Evolutionary conservation across 2,888 invertebrate species (phyloP).

Genomic region (Fabriciana adippe): DNA sequence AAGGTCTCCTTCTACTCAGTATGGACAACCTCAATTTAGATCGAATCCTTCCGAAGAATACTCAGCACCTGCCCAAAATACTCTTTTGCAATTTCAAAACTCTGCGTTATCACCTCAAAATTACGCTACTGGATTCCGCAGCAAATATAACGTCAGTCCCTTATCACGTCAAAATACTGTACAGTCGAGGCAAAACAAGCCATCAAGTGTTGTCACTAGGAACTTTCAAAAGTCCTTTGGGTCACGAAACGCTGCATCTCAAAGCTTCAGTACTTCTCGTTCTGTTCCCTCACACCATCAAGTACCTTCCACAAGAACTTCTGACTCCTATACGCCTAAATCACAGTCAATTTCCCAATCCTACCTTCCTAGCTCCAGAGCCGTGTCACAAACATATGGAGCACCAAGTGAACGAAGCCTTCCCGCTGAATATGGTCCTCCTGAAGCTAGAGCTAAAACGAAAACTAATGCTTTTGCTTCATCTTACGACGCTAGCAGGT

Average conservation of each 20-base stretch:
- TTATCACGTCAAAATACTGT: constrained; percentile 43
- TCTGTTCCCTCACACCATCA: constrained; percentile 50
- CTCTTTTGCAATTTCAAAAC: constrained; percentile 29
- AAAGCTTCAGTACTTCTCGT: constrained; percentile 49
- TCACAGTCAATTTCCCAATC: constrained; percentile 54
- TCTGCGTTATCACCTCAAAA: constrained; percentile 47
- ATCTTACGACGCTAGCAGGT: constrained; percentile 63
- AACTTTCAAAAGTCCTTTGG: constrained; percentile 49
- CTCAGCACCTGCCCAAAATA: constrained; percentile 49
- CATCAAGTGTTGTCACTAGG: constrained; percentile 44
- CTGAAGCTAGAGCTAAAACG: constrained; percentile 56
- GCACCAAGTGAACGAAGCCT: constrained; percentile 42
- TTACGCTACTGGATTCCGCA: constrained; percentile 45
- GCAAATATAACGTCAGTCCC: constrained; percentile 25
- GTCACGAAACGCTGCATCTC: constrained; percentile 36
- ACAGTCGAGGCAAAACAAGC: constrained; percentile 50
- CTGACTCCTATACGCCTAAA: constrained; percentile 50
- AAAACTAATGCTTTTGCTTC: constrained; percentile 62
- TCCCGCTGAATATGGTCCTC: constrained; percentile 76
- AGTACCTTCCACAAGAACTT: constrained; percentile 49
- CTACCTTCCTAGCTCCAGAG: constrained; percentile 50
- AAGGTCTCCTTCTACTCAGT: constrained; percentile 46
- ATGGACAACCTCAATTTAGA: constrained; percentile 51
- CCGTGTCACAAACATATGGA: constrained; percentile 53
- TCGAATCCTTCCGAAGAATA: constrained; percentile 55